phyloP scores from a whole-genome alignment of 2,113 vertebrate genomes.

The Cyanistes caeruleus region DNA sequence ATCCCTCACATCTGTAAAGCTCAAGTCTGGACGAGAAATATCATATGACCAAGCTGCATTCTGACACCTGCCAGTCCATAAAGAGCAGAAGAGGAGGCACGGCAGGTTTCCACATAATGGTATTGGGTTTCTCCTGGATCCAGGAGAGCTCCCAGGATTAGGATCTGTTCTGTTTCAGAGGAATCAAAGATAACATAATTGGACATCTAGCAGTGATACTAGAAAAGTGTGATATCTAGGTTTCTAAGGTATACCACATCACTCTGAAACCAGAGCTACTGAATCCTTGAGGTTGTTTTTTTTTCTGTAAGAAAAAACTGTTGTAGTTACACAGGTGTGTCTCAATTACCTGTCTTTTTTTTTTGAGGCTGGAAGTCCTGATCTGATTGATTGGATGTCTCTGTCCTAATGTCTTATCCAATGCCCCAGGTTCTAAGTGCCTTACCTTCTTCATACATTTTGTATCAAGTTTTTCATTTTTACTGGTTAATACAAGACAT shows the following conservation, averaged over 20 bases:
- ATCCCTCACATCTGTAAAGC: neutral
- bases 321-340: no score
- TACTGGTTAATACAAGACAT: no score
- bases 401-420: no score
- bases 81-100: neutral
- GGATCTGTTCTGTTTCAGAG: neutral
- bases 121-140: neutral
- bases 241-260: neutral
- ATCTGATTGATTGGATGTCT: no score
- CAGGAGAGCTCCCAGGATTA: neutral
- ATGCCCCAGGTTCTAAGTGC: no score
- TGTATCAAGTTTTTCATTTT: no score
- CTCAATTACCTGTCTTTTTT: no score
- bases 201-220: neutral
- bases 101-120: neutral
- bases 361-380: no score
- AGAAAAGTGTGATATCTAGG: neutral
- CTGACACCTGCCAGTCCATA: neutral
- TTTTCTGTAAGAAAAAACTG: no score
- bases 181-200: neutral
- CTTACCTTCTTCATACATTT: no score
- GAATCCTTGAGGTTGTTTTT: neutral
- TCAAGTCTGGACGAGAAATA: neutral
- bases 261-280: neutral
- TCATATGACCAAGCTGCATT: neutral